Evolutionary conservation across 2,113 vertebrate genomes (phyloP).

Genomic region (Zingel zingel): DNA sequence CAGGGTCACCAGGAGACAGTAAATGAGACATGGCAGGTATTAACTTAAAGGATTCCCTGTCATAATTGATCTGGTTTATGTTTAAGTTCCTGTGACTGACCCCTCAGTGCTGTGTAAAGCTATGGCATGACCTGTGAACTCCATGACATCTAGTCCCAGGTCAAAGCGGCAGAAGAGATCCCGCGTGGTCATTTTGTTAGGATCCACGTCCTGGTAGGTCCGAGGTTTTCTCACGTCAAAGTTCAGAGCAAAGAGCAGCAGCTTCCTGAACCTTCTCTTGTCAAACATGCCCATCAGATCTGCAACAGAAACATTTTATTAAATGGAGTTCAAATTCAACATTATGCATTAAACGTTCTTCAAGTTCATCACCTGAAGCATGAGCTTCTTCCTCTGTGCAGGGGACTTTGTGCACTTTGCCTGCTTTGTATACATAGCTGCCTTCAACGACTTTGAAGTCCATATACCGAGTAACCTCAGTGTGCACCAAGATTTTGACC

Average conservation of each 20-base stretch:
- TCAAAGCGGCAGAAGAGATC: constrained; percentile 93
- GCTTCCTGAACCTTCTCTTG: constrained; percentile 93
- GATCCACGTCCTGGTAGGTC: constrained; percentile 91
- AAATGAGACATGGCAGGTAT: not conserved
- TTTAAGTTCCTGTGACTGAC: constrained; percentile 81
- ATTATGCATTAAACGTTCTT: not conserved
- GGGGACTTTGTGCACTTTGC: constrained; percentile 95
- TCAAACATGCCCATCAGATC: constrained; percentile 97
- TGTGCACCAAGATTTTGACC: constrained; percentile 95
- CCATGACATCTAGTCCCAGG: constrained; percentile 92
- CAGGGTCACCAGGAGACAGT: not conserved
- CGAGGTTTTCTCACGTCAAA: constrained; percentile 90
- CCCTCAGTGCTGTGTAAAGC: constrained; percentile 92
- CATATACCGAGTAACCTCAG: constrained; percentile 95
- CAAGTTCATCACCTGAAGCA: constrained; percentile 87
- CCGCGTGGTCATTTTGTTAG: constrained; percentile 88
- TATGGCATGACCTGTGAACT: constrained; percentile 93
- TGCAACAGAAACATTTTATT: constrained; percentile 62
- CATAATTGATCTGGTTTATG: not conserved
- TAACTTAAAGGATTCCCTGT: not conserved
- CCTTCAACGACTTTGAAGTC: constrained; percentile 98
- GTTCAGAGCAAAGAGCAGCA: constrained; percentile 90
- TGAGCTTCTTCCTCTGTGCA: constrained; percentile 92
- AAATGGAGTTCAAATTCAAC: not conserved
- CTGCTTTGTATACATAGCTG: constrained; percentile 93